Conservation (phyloP, 2,113 vertebrate genomes). For the Cercocebus atys region DNA sequence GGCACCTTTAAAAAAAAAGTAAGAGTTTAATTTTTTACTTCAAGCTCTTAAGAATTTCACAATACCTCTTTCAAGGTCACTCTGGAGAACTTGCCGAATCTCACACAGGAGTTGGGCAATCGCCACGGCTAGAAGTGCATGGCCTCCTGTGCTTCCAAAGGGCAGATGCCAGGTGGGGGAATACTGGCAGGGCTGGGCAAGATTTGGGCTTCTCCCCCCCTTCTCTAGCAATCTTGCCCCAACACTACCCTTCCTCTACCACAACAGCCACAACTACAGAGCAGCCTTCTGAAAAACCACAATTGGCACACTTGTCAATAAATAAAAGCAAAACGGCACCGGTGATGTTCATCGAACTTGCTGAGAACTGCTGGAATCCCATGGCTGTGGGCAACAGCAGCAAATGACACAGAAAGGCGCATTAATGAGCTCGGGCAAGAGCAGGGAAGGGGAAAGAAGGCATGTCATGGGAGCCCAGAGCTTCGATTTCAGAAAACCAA, state of each 20-base stretch:
- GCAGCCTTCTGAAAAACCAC: background rate
- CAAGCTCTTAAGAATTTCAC: conserved; percentile 34
- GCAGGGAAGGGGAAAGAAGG: background rate
- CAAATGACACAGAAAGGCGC: background rate
- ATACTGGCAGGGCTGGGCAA: fast-evolving
- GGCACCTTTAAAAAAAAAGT: background rate
- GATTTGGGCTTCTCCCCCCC: background rate
- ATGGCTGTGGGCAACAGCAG: background rate
- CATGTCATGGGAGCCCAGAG: fast-evolving
- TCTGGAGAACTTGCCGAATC: background rate
- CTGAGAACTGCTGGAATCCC: background rate
- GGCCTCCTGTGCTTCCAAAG: background rate
- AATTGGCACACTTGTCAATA: background rate
- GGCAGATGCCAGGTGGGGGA: background rate
- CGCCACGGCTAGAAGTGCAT: fast-evolving
- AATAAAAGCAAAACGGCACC: background rate
- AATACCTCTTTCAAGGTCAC: conserved; percentile 13
- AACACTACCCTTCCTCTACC: background rate
- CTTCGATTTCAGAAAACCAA: conserved; percentile 33
- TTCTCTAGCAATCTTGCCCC: background rate
- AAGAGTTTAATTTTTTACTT: conserved; percentile 53
- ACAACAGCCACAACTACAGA: fast-evolving
- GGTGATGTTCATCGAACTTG: background rate
- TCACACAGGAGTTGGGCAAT: background rate
- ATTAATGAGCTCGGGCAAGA: background rate